These are phyloP conservation scores for Calycopis cecrops DNA, from an alignment of 1,140 invertebrate genomes.

Conservation along the genomic window DNA sequence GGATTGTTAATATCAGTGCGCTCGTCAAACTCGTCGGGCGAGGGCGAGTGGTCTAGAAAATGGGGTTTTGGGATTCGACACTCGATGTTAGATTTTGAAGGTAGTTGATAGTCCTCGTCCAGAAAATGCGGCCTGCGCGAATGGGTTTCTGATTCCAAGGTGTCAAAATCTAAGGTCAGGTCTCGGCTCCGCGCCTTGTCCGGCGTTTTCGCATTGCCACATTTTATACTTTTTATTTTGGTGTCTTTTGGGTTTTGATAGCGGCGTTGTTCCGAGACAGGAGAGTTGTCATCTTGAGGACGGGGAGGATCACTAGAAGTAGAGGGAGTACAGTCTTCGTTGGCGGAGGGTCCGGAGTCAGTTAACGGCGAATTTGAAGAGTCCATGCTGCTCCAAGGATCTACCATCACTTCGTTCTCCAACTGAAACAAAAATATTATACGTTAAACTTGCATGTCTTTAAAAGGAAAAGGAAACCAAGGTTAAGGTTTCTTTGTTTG, in stretches of 20 bases:
- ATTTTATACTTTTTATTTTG: constrained; percentile 40
- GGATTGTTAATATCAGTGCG: constrained; percentile 66
- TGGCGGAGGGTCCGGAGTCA: constrained; percentile 67
- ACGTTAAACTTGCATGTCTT: background rate
- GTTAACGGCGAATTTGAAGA: constrained; percentile 71
- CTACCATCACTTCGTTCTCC: constrained; percentile 74
- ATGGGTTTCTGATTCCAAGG: constrained; percentile 45
- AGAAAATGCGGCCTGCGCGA: constrained; percentile 75
- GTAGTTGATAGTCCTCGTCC: constrained; percentile 76
- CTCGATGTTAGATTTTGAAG: constrained; percentile 72
- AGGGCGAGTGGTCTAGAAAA: constrained; percentile 70
- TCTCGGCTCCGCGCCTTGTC: constrained; percentile 62
- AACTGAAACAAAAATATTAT: constrained; percentile 62
- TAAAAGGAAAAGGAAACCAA: constrained; percentile 34
- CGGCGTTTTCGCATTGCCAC: constrained; percentile 30
- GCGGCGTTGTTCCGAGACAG: constrained; percentile 49
- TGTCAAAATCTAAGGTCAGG: constrained; percentile 58
- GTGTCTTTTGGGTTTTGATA: constrained; percentile 47
- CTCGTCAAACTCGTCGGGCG: constrained; percentile 69
- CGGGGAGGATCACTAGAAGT: constrained; percentile 57
- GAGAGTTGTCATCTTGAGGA: constrained; percentile 37
- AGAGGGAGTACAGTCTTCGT: constrained; percentile 65
- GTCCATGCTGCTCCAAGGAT: constrained; percentile 75
- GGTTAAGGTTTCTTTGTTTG: constrained; percentile 22
- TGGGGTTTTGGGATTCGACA: constrained; percentile 72